Evolutionary conservation across 2,888 invertebrate genomes (phyloP).

Genomic region (Drosophila seclusa): DNA sequence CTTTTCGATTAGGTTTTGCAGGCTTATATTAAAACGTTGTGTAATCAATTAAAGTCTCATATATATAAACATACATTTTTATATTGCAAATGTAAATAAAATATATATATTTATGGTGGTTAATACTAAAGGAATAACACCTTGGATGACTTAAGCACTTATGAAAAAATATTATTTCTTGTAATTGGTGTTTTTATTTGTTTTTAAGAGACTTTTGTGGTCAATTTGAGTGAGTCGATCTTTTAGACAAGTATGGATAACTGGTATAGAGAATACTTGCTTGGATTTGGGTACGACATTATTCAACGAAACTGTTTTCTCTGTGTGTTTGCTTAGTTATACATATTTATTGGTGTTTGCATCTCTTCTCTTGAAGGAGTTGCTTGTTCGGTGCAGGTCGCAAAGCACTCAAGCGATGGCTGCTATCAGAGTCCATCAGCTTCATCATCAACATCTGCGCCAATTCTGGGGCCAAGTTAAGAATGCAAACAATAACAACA

Average conservation of each 20-base stretch:
- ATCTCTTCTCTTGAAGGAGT: neutral
- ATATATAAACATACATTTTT: neutral
- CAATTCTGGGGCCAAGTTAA: constrained; percentile 29
- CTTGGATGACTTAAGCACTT: neutral
- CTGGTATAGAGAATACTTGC: neutral
- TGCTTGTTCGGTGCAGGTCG: neutral
- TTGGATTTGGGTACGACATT: neutral
- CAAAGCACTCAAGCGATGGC: constrained; percentile 18
- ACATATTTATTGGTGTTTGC: neutral
- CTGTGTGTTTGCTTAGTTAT: neutral
- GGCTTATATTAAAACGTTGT: neutral
- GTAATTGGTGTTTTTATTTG: accelerated
- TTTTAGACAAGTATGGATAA: too few relatives aligned
- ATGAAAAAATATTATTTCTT: too few relatives aligned
- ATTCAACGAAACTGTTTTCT: neutral
- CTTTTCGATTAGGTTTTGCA: constrained; percentile 4
- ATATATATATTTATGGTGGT: neutral
- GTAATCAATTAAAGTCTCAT: neutral
- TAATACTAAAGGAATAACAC: neutral
- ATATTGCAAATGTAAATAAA: neutral
- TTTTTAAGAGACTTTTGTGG: neutral
- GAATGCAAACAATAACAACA: constrained; percentile 74
- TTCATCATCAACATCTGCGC: constrained; percentile 19
- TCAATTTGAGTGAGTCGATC: neutral
- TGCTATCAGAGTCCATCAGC: constrained; percentile 33